Percentiles rank a stretch among this genome's conserved stretches.
Conservation (phyloP, 2,888 invertebrate genomes). For the Ormyrus thymus region DNA sequence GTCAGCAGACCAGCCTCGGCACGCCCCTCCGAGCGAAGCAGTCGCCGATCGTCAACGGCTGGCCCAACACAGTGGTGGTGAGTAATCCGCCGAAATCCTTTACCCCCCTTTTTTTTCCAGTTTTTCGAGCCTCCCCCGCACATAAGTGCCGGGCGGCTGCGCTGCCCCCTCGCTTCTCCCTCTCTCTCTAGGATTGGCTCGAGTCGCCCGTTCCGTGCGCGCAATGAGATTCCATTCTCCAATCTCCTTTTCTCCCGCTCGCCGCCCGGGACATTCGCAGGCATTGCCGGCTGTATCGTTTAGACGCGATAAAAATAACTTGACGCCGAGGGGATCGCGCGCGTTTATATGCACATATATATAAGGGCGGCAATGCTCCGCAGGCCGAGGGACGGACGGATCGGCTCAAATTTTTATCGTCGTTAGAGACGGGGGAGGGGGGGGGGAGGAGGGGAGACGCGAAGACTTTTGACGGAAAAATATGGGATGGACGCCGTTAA, state of each 20-base stretch:
- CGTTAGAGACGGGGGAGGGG: not conserved
- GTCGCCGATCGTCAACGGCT: slow-evolving; percentile 68
- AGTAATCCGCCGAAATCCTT: slow-evolving; percentile 52
- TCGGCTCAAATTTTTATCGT: slow-evolving; percentile 41
- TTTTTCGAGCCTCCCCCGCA: slow-evolving; percentile 6
- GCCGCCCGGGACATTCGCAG: not conserved
- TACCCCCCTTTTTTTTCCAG: slow-evolving; percentile 16
- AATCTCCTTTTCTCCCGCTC: not conserved
- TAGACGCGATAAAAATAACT: slow-evolving; percentile 46
- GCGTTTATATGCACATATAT: slow-evolving; percentile 4
- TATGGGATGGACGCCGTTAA: slow-evolving; percentile 2
- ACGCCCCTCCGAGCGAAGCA: not conserved
- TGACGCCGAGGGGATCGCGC: not conserved
- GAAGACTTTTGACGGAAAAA: not conserved
- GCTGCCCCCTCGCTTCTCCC: not conserved
- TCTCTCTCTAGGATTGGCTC: slow-evolving; percentile 1
- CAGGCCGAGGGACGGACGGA: not conserved
- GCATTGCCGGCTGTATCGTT: slow-evolving; percentile 4
- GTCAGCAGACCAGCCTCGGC: slow-evolving; percentile 27
- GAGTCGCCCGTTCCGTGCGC: not conserved
- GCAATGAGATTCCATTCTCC: slow-evolving; percentile 18
- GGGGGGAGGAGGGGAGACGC: not conserved
- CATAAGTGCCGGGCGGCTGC: not conserved
- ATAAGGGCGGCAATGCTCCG: not conserved
- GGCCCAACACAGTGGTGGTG: slow-evolving; percentile 63